Percentiles rank a stretch among this genome's conserved stretches.
Conservation (phyloP, 2,113 vertebrate genomes). For the Dunckerocampus dactyliophorus region DNA sequence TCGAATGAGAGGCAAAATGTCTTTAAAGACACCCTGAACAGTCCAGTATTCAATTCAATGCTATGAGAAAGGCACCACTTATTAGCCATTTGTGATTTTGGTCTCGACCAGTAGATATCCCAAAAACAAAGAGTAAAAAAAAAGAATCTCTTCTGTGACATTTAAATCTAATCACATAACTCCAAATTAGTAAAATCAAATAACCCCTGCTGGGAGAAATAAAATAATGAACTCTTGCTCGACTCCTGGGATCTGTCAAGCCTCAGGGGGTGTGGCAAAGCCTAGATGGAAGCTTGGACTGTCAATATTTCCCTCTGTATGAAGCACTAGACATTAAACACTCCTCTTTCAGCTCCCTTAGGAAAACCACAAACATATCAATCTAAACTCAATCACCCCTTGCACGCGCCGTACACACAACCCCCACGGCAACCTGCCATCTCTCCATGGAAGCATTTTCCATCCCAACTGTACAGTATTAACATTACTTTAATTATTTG, state of each 20-base stretch:
- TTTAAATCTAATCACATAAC: background rate
- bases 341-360: constrained; percentile 44
- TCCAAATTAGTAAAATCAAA: constrained; percentile 35
- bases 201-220: constrained; percentile 14
- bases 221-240: constrained; percentile 46
- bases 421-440: constrained; percentile 26
- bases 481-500: constrained; percentile 10
- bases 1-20: no score
- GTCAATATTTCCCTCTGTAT: constrained; percentile 61
- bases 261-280: constrained; percentile 53
- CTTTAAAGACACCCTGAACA: no score
- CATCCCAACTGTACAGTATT: constrained; percentile 3
- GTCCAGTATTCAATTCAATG: no score
- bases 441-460: constrained; percentile 12
- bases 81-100: no score
- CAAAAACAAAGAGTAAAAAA: background rate
- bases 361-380: constrained; percentile 57
- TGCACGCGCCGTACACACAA: constrained; percentile 2
- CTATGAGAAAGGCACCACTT: no score
- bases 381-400: constrained; percentile 58
- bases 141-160: constrained; percentile 8
- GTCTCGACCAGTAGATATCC: no score
- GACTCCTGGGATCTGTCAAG: constrained; percentile 46
- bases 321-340: constrained; percentile 61
- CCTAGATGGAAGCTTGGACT: constrained; percentile 46